Conservation (phyloP, 2,113 vertebrate genomes). For the Catharus fuscescens region DNA sequence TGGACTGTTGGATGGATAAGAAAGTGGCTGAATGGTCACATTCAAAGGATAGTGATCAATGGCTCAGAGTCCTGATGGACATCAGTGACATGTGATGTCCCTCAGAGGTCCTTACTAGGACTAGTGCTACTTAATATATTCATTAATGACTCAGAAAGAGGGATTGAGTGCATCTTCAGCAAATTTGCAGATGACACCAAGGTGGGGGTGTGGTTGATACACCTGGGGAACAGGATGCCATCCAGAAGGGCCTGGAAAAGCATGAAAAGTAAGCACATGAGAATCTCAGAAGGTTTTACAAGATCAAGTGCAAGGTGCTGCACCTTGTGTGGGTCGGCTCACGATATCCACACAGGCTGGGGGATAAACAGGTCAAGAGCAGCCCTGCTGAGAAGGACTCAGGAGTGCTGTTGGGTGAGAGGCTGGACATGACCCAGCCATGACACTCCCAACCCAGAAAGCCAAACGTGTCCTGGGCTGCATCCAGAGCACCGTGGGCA, state of each 20-base stretch:
- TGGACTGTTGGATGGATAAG: not conserved
- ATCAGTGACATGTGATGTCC: not conserved
- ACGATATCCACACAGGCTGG: not conserved
- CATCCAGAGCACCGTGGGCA: not conserved
- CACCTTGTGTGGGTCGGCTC: too few relatives aligned
- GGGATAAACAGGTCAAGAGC: not conserved
- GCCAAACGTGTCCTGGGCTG: not conserved
- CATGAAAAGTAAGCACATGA: not conserved
- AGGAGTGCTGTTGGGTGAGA: rapidly evolving
- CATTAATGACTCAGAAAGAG: not conserved
- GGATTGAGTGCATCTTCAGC: not conserved
- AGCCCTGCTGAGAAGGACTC: not conserved
- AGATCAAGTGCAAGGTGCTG: not conserved
- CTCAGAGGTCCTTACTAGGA: not conserved
- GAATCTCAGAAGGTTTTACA: not conserved
- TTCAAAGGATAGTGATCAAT: not conserved
- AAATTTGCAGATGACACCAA: not conserved
- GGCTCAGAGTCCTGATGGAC: not conserved
- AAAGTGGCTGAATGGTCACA: not conserved
- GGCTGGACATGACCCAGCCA: not conserved
- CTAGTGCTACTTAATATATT: not conserved
- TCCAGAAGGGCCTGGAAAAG: not conserved
- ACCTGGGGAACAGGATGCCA: not conserved
- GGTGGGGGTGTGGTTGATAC: not conserved
- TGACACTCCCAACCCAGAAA: not conserved